These are phyloP conservation scores for Phaedon cochleariae DNA, from an alignment of 2,888 invertebrate species.

Conservation along the genomic window DNA sequence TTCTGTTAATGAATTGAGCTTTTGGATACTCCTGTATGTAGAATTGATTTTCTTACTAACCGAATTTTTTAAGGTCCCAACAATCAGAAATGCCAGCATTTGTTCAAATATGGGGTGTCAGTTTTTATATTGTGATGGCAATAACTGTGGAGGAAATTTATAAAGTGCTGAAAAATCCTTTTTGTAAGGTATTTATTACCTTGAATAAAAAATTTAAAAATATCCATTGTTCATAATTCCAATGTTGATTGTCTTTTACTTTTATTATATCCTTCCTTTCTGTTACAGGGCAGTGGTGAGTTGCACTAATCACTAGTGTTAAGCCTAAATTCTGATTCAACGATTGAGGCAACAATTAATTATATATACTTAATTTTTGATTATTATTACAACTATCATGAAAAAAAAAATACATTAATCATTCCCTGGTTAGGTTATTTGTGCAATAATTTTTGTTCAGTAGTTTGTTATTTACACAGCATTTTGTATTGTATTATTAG, in stretches of 20 bases:
- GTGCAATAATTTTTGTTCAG: constrained; percentile 44
- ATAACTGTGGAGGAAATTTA: constrained; percentile 37
- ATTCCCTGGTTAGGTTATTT: constrained; percentile 42
- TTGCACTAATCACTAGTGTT: constrained; percentile 6
- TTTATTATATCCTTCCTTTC: constrained; percentile 7
- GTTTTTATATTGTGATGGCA: constrained; percentile 43
- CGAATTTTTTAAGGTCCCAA: constrained; percentile 37
- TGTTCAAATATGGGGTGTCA: constrained; percentile 44
- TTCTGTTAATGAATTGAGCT: no score
- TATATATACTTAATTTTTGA: no score
- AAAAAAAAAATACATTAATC: constrained; percentile 38
- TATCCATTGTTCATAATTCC: no score
- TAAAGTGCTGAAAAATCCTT: constrained; percentile 25
- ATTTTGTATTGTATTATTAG: constrained; percentile 31
- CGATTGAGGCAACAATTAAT: background rate
- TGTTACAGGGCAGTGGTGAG: constrained; percentile 31
- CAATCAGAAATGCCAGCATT: constrained; percentile 39
- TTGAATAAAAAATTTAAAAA: no score
- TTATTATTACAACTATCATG: constrained; percentile 22
- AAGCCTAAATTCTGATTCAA: constrained; percentile 1
- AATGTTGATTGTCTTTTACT: background rate
- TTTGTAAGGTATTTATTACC: constrained; percentile 32
- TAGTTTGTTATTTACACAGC: constrained; percentile 23
- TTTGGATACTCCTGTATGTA: no score
- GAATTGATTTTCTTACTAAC: no score